These are phyloP conservation scores for Periparus ater DNA, from an alignment of 2,797 vertebrate species.

Conservation along the genomic window DNA sequence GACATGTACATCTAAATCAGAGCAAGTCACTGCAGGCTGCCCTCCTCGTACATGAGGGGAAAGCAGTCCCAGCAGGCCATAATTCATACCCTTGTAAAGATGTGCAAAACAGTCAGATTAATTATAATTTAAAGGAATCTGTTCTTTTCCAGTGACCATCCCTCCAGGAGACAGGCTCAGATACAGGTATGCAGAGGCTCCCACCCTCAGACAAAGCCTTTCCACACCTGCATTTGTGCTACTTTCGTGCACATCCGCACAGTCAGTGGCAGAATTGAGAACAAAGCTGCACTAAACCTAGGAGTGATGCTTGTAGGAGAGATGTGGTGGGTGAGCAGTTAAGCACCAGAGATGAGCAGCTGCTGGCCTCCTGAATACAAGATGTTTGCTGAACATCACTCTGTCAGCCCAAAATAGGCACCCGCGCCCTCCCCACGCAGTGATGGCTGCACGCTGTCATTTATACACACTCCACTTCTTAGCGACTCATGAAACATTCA, in stretches of 20 bases:
- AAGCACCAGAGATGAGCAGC: constrained; percentile 29
- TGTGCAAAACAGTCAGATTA: background rate
- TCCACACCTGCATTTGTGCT: fast-evolving
- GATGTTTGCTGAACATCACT: background rate
- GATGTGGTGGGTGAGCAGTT: background rate
- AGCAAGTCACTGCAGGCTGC: background rate
- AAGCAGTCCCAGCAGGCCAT: background rate
- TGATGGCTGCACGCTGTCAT: background rate
- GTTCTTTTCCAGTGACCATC: background rate
- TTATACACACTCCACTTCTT: background rate
- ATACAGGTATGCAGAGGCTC: background rate
- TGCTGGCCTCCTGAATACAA: constrained; percentile 15
- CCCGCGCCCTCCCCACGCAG: background rate
- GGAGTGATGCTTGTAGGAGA: background rate
- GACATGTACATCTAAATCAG: background rate
- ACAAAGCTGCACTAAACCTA: background rate
- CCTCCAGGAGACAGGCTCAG: background rate
- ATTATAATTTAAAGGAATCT: background rate
- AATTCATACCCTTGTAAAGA: background rate
- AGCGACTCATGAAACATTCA: constrained; percentile 15
- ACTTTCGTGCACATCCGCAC: background rate
- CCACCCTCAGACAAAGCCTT: background rate
- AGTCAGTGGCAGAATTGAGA: background rate
- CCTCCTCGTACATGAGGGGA: fast-evolving
- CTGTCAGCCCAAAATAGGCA: constrained; percentile 29